Evolutionary conservation across 2,113 vertebrate genomes (phyloP).

Genomic region (Plotosus lineatus): DNA sequence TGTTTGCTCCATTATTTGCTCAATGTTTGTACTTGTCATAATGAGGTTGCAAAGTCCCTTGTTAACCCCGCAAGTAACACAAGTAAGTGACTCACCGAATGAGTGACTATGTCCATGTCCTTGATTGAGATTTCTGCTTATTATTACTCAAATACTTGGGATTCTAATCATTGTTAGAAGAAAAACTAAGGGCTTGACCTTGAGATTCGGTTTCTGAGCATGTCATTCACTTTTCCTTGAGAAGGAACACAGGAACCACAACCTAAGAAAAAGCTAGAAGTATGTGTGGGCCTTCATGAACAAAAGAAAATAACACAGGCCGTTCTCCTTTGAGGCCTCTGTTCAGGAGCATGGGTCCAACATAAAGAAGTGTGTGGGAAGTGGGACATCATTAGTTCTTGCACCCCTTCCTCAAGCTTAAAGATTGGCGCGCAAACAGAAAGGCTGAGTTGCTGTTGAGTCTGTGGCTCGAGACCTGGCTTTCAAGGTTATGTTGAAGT

Average conservation of each 20-base stretch:
- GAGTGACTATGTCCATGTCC: not conserved
- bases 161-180: not conserved
- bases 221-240: slow-evolving; percentile 35
- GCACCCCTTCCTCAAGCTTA: not conserved
- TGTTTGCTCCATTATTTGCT: not conserved
- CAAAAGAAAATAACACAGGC: slow-evolving; percentile 52
- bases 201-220: not conserved
- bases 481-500: not conserved
- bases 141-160: not conserved
- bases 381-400: slow-evolving; percentile 25
- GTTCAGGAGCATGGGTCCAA: slow-evolving; percentile 9
- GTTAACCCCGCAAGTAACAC: slow-evolving; percentile 3
- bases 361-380: slow-evolving; percentile 28
- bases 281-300: slow-evolving; percentile 55
- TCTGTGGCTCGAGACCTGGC: slow-evolving; percentile 11
- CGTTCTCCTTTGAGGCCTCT: slow-evolving; percentile 51
- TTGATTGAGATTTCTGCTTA: not conserved
- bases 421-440: slow-evolving; percentile 25
- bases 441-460: slow-evolving; percentile 14
- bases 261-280: slow-evolving; percentile 48
- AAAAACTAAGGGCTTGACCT: not conserved
- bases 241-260: slow-evolving; percentile 44
- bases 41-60: not conserved
- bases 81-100: not conserved
- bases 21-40: slow-evolving; percentile 39